Evolutionary conservation across 2,113 vertebrate species (phyloP).

Genomic region (Amazona vittata): DNA sequence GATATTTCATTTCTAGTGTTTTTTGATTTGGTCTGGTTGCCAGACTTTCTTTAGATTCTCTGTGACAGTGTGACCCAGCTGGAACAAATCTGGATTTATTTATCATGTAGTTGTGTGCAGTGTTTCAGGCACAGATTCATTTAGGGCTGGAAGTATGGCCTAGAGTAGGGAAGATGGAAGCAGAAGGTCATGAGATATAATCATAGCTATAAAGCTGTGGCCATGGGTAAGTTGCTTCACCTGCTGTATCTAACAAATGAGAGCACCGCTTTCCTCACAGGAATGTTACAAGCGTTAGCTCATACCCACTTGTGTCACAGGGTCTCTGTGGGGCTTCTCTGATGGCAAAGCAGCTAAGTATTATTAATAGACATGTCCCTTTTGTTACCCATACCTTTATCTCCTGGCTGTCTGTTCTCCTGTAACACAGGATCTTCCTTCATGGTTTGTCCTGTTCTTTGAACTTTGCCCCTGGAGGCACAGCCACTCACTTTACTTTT

Average conservation of each 20-base stretch:
- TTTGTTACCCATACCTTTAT: background rate
- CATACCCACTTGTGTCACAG: background rate
- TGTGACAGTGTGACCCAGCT: background rate
- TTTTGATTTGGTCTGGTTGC: background rate
- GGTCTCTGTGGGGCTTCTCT: background rate
- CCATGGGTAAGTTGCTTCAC: background rate
- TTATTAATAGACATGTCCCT: background rate
- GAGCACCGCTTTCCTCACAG: background rate
- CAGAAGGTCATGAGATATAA: slow-evolving; percentile 1
- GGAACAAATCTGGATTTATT: background rate
- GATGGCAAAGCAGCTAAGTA: background rate
- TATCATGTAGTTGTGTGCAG: background rate
- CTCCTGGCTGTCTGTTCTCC: background rate
- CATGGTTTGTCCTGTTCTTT: background rate
- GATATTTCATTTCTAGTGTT: background rate
- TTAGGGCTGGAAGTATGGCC: background rate
- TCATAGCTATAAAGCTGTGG: background rate
- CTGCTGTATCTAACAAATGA: background rate
- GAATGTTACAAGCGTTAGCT: background rate
- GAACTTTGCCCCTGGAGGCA: background rate
- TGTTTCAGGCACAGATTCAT: background rate
- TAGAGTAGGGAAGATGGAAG: background rate
- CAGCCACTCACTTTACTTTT: background rate
- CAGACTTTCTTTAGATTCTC: background rate
- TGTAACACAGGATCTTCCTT: background rate